Base-by-base conservation (phyloP, 2,113 vertebrate species). In the Chloropsis hardwickii region DNA sequence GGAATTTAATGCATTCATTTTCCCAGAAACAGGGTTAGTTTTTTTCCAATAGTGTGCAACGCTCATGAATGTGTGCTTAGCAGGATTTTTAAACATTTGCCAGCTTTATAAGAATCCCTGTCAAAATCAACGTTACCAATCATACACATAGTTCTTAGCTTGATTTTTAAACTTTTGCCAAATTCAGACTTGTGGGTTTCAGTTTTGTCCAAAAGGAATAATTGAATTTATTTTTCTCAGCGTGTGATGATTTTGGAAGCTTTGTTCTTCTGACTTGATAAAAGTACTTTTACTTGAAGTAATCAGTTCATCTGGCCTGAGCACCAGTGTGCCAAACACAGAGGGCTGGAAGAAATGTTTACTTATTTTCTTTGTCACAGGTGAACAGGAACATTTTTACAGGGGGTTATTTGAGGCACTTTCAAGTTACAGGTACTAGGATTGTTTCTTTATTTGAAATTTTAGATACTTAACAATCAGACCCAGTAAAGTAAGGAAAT, bases 401-500 rank as follows among this genome's bases (percentile, higher is more conserved):
- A 69, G 21, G 33, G 69, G 11, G 23, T 56, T 88, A 85, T 67
- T 45, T 58, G 87, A 53, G 60, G 47, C 27, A 50, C 9, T 86
- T 95, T 57, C 4, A 8, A 91, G 53, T 89, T 95, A 79, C 33
- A 72, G 45, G 24, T 51, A 54, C 91, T 88, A 39, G 20, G 31
- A 72, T 88, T 89, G 11, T 79, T 92, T 92, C 58, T 37, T 81
- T 90, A 66, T 92, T 91, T 71, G 66, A 95, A 94, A 93, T 42
- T 67, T 85, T 84, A 81, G 56, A 50, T 89, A 60, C 56, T 85
- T 71, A 79, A 91, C 45, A 60, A 86, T 48, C 45, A 94, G 25
- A 69, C 20, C 66, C n/a, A 39, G 92, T 54, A 90, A 96, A 96
- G 58, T 66, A 86, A 88, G 47, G 35, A 95, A 92, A 93, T 40